Percentiles rank a stretch among this genome's conserved stretches.
phyloP scores from a whole-genome alignment of 2,888 invertebrate genomes.

The Pammene fasciana region DNA sequence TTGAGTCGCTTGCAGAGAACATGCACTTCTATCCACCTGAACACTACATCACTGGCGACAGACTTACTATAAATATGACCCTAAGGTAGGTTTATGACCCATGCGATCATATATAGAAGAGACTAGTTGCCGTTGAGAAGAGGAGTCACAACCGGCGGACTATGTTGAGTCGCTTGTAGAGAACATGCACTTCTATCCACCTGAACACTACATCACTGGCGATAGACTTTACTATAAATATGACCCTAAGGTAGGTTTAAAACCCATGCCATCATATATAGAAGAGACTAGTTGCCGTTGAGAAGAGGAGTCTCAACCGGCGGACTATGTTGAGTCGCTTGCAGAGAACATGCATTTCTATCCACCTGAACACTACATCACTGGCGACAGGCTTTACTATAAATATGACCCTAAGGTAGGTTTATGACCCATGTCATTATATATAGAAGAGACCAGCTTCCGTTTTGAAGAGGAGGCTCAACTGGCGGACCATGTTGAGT shows the following conservation, averaged over 20 bases:
- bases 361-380: constrained; percentile 90
- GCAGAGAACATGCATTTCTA: constrained; percentile 91
- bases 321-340: constrained; percentile 90
- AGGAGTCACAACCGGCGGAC: constrained; percentile 88
- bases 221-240: constrained; percentile 89
- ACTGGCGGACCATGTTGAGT: constrained; percentile 90
- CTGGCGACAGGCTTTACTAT: constrained; percentile 88
- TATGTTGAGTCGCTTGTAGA: constrained; percentile 90
- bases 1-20: constrained; percentile 88
- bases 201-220: constrained; percentile 91
- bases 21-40: constrained; percentile 92
- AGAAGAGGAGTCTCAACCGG: constrained; percentile 87
- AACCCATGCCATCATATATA: constrained; percentile 63
- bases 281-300: constrained; percentile 89
- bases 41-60: constrained; percentile 90
- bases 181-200: constrained; percentile 91
- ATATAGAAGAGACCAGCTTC: constrained; percentile 88
- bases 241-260: constrained; percentile 83
- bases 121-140: constrained; percentile 87
- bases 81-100: constrained; percentile 75
- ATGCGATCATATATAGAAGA: too few species aligned
- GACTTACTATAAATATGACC: constrained; percentile 89
- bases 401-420: constrained; percentile 88
- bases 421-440: too few species aligned
- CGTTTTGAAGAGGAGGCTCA: constrained; percentile 88